Conservation (phyloP, 2,797 vertebrate genomes). For the Alosa sapidissima region DNA sequence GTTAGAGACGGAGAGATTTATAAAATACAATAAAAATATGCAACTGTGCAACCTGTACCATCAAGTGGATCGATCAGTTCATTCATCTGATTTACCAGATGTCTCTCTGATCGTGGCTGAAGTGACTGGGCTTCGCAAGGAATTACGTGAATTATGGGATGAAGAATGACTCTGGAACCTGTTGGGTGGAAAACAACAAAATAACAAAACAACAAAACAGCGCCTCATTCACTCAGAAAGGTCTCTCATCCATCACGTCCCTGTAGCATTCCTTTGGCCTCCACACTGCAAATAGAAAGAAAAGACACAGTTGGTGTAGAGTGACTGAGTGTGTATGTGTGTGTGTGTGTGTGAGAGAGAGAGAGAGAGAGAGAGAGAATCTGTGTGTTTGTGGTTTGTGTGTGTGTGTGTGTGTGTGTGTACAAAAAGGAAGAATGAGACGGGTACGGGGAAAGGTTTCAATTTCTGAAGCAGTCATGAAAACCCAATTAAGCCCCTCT, state of each 20-base stretch:
- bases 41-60: background rate
- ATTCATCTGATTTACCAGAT: constrained; percentile 17
- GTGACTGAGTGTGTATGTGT: background rate
- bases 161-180: background rate
- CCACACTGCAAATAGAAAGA: background rate
- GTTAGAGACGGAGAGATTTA: background rate
- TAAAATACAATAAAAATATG: background rate
- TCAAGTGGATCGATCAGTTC: constrained; percentile 13
- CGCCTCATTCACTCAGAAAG: background rate
- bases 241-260: background rate
- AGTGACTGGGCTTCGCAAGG: background rate
- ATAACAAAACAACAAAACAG: background rate
- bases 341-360: constrained; percentile 22
- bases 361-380: constrained; percentile 9
- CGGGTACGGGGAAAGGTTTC: constrained; percentile 36
- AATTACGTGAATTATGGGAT: background rate
- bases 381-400: constrained; percentile 31
- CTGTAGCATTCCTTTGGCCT: background rate
- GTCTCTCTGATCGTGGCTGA: background rate
- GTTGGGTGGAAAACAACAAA: background rate
- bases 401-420: constrained; percentile 10
- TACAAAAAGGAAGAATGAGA: constrained; percentile 1
- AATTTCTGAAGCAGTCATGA: constrained; percentile 53
- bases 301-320: background rate
- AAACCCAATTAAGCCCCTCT: constrained; percentile 55